These are phyloP conservation scores for Euglossa dilemma DNA, from an alignment of 1,140 invertebrate species.

Conservation along the genomic window DNA sequence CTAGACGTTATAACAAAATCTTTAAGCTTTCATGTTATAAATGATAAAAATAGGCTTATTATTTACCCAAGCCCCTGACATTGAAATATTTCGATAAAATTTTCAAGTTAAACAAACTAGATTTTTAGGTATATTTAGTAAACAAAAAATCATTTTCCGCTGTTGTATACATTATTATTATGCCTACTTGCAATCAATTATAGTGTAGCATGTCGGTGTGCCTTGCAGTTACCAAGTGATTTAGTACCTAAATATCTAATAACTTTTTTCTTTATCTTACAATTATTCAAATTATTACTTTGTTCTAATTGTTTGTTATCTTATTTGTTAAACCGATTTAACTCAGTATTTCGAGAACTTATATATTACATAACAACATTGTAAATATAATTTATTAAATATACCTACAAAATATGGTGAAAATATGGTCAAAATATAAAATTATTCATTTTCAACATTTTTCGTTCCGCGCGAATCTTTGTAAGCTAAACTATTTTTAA, in stretches of 20 bases:
- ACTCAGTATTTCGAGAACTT: neutral
- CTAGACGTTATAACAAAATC: neutral
- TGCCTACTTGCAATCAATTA: neutral
- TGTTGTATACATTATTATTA: slow-evolving; percentile 8
- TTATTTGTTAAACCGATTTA: neutral
- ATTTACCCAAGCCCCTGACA: neutral
- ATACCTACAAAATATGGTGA: slow-evolving; percentile 4
- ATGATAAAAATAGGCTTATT: neutral
- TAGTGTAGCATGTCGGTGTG: neutral
- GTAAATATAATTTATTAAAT: neutral
- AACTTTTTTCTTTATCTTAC: neutral
- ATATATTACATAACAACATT: neutral
- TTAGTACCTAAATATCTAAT: neutral
- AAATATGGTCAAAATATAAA: slow-evolving; percentile 15
- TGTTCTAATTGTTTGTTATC: neutral
- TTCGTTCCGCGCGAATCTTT: neutral
- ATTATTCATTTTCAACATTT: neutral
- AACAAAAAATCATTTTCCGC: slow-evolving; percentile 9
- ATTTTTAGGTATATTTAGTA: neutral
- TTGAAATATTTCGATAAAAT: neutral
- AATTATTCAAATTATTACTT: neutral
- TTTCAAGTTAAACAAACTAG: neutral
- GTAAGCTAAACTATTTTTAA: neutral
- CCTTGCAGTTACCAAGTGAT: neutral
- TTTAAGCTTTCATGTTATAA: neutral